Evolutionary conservation across 2,797 vertebrate species (phyloP), one percentile per base, ranked within the genome.

Genomic region (Australoheros facetus): DNA sequence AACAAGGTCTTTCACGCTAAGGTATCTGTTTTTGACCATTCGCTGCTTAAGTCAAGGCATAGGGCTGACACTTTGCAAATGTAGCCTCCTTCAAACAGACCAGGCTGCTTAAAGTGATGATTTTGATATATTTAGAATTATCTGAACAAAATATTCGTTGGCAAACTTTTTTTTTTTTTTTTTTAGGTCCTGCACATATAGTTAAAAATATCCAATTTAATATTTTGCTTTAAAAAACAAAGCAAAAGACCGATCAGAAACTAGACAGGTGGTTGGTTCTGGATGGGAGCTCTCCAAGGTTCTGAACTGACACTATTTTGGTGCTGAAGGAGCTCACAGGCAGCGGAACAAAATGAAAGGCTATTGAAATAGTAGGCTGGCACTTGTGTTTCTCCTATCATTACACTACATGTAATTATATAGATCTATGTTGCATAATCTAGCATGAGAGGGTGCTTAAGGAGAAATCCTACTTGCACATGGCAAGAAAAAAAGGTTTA

Each of bases 261-360:
- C 14, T 7, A 75, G 55, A 59, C 71, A 89, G 75, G 85, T 90
- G 85, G 77, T 54, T 71, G 69, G 37, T 55, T 21, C 21, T 10
- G 51, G 5, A 37, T 48, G 30, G 64, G 87, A 88, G 86, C 94
- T 95, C 74, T 95, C 94, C 93, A 9, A 37, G 93, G 93, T 94
- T 51, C 93, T 95, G 94, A 95, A 91, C 80, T 55, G 7, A 73
- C 30, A 64, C 23, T 4, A 66, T 66, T 66, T 66, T 28, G 45
- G 45, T 66, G 42, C 57, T 73, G 80, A 73, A 60, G 7, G 30
- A 32, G 48, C 55, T 1, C 53, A 59, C 79, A 74, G 59, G 55
- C 77, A 51, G 58, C 71, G 10, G 45, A 71, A 73, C 73, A 71
- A 66, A 66, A 10, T 26, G 42, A 69, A 62, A 37, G 23, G 28